A percentile compares a stretch with the other conserved stretches of the same genome.
phyloP scores from a whole-genome alignment of 2,888 invertebrate species.

The Bugula neritina region DNA sequence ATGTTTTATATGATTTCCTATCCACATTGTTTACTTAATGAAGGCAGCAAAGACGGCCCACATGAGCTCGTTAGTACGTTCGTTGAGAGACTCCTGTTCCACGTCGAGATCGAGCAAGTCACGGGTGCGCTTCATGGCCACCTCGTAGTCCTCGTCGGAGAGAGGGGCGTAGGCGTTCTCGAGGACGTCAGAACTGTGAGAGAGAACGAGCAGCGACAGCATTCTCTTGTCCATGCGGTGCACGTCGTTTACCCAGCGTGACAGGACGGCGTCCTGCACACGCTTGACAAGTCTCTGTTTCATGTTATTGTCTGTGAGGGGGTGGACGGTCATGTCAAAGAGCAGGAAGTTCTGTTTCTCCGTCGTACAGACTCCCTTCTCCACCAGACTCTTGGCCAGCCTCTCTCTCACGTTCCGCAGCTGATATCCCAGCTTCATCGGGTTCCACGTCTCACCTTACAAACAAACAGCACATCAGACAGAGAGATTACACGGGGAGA shows the following conservation, averaged over 20 bases:
- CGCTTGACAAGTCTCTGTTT: slow-evolving; percentile 90
- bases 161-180: slow-evolving; percentile 99
- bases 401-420: slow-evolving; percentile 97
- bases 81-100: slow-evolving; percentile 87
- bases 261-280: slow-evolving; percentile 92
- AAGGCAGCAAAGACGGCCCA: slow-evolving; percentile 99
- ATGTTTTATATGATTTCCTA: too few relatives aligned
- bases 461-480: slow-evolving; percentile 27
- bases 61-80: slow-evolving; percentile 68
- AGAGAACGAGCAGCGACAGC: slow-evolving; percentile 85
- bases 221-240: slow-evolving; percentile 94
- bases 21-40: slow-evolving; percentile 88
- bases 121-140: slow-evolving; percentile 94
- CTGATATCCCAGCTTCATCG: slow-evolving; percentile 93
- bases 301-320: slow-evolving; percentile 85
- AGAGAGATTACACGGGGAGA: too few relatives aligned
- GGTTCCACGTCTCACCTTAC: slow-evolving; percentile 98
- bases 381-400: slow-evolving; percentile 96
- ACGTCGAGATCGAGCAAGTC: slow-evolving; percentile 92
- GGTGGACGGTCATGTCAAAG: slow-evolving; percentile 99
- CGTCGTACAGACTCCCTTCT: slow-evolving; percentile 96
- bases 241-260: slow-evolving; percentile 90
- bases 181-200: slow-evolving; percentile 95
- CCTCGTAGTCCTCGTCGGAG: slow-evolving; percentile 88
- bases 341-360: slow-evolving; percentile 99